These are phyloP conservation scores for Anthopleura sola DNA, from an alignment of 64 coral and sea anemone genomes.

Conservation along the genomic window DNA sequence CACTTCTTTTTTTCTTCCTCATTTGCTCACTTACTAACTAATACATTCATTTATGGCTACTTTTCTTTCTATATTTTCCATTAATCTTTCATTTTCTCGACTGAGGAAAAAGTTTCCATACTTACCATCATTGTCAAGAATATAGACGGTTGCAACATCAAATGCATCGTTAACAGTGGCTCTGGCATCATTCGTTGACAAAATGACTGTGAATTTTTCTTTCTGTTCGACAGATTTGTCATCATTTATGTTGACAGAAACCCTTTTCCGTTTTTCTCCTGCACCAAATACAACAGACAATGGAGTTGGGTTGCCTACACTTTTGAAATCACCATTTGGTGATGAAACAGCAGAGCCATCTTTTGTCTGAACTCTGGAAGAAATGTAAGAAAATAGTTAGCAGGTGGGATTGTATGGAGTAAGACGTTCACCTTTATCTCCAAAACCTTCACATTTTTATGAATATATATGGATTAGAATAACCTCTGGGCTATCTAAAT, in stretches of 20 bases:
- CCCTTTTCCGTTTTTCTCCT: background rate
- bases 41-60: background rate
- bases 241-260: background rate
- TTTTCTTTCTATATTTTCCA: background rate
- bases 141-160: background rate
- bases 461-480: too few relatives aligned
- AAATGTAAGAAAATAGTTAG: background rate
- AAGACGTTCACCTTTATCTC: too few relatives aligned
- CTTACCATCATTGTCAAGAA: conserved; percentile 15
- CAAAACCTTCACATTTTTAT: too few relatives aligned
- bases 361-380: background rate
- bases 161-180: background rate
- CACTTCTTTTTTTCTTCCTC: background rate
- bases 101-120: background rate
- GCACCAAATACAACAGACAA: background rate
- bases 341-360: background rate
- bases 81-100: background rate
- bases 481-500: too few relatives aligned
- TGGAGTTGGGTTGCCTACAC: conserved; percentile 10
- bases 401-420: too few relatives aligned
- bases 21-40: background rate
- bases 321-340: background rate
- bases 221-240: background rate
- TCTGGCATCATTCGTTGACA: background rate
- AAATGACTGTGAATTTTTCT: background rate